phyloP scores from a whole-genome alignment of 2,797 vertebrate species.

The Rhynchonycteris naso region DNA sequence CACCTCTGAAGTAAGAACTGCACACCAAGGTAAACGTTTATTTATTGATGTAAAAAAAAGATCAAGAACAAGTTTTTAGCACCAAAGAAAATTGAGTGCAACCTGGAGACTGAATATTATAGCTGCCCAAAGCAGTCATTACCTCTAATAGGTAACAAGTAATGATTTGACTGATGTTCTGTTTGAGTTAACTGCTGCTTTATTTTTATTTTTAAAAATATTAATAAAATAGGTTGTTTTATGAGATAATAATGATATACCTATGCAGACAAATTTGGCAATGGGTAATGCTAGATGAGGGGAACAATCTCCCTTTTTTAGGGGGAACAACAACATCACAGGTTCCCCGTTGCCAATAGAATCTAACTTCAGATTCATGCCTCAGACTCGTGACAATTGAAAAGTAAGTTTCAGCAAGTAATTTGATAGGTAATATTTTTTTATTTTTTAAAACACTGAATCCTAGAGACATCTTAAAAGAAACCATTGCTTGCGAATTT shows the following conservation, averaged over 20 bases:
- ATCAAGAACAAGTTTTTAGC: not conserved
- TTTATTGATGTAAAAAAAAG: conserved; percentile 52
- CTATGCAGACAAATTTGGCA: not conserved
- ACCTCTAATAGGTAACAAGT: not conserved
- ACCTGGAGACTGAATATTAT: not conserved
- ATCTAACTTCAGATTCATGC: not conserved
- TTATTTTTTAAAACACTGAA: conserved; percentile 25
- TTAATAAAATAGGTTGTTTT: not conserved
- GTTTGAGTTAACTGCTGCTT: not conserved
- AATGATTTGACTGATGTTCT: not conserved
- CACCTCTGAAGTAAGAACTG: conserved; percentile 13
- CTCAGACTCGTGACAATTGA: not conserved
- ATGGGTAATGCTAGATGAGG: not conserved
- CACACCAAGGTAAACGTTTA: conserved; percentile 75
- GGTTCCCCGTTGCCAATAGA: not conserved
- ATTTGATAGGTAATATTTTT: conserved; percentile 32
- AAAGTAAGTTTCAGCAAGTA: not conserved
- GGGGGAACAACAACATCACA: not conserved
- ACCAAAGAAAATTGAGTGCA: not conserved
- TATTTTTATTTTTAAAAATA: not conserved
- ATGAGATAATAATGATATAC: not conserved
- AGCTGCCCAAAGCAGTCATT: not conserved
- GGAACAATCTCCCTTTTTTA: not conserved
- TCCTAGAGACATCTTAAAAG: not conserved
- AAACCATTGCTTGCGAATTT: not conserved